A percentile compares a stretch with the other conserved stretches of the same genome.
phyloP scores from a whole-genome alignment of 2,797 vertebrate species.

The Enoplosus armatus region DNA sequence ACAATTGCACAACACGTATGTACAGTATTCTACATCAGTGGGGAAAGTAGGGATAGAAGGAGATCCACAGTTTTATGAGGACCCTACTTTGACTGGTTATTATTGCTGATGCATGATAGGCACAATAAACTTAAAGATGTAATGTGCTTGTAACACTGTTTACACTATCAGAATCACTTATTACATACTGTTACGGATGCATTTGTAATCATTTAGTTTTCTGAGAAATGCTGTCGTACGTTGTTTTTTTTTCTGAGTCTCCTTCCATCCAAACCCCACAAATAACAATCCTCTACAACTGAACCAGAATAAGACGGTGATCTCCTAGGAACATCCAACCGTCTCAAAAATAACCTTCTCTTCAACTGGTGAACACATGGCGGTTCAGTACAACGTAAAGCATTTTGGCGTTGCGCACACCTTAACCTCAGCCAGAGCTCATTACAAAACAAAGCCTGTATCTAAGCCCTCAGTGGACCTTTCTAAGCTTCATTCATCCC shows the following conservation, averaged over 20 bases:
- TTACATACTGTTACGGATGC: slow-evolving; percentile 57
- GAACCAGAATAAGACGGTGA: slow-evolving; percentile 41
- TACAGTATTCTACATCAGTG: slow-evolving; percentile 75
- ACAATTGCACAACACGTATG: slow-evolving; percentile 72
- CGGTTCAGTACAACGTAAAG: slow-evolving; percentile 43
- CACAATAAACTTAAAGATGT: slow-evolving; percentile 62
- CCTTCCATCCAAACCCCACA: slow-evolving; percentile 63
- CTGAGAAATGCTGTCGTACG: slow-evolving; percentile 24
- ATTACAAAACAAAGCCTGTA: slow-evolving; percentile 25
- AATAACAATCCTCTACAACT: slow-evolving; percentile 46
- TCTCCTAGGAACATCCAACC: slow-evolving; percentile 26
- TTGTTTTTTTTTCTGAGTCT: slow-evolving; percentile 45
- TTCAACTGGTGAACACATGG: slow-evolving; percentile 25
- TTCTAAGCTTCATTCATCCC: slow-evolving; percentile 15
- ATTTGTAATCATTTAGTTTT: slow-evolving; percentile 37
- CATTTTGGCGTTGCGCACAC: slow-evolving; percentile 58
- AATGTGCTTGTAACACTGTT: slow-evolving; percentile 68
- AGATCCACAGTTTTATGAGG: slow-evolving; percentile 55
- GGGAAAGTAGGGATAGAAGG: slow-evolving; percentile 63
- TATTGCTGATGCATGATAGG: slow-evolving; percentile 80
- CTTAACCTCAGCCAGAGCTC: slow-evolving; percentile 65
- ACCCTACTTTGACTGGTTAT: slow-evolving; percentile 56
- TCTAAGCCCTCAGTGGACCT: slow-evolving; percentile 6
- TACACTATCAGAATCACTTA: slow-evolving; percentile 37
- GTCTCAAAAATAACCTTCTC: slow-evolving; percentile 40